phyloP scores from a whole-genome alignment of 2,888 invertebrate genomes.

The Lissonota sp. region DNA sequence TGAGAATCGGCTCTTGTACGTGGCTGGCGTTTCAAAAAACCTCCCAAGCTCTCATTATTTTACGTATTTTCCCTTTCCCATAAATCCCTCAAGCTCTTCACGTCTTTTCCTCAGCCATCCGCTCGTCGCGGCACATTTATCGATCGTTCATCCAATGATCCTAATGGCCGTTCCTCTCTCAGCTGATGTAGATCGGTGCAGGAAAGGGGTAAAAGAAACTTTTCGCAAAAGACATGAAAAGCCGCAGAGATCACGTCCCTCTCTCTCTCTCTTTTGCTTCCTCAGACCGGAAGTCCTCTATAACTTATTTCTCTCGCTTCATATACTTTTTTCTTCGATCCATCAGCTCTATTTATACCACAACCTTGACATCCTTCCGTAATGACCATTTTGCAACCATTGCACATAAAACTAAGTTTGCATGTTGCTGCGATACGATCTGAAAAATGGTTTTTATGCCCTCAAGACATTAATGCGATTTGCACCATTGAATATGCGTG shows the following conservation, averaged over 20 bases:
- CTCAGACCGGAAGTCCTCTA: constrained; percentile 69
- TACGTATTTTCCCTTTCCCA: constrained; percentile 8
- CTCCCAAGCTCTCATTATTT: constrained; percentile 5
- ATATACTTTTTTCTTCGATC: too few relatives aligned
- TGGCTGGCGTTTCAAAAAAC: constrained; percentile 50
- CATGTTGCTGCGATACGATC: too few relatives aligned
- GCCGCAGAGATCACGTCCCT: constrained; percentile 1
- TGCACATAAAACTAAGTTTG: neutral
- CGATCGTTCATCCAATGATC: constrained; percentile 68
- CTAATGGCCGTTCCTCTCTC: constrained; percentile 55
- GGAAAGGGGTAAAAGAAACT: neutral
- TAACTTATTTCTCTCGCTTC: constrained; percentile 53
- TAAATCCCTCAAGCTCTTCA: constrained; percentile 2
- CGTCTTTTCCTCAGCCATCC: neutral
- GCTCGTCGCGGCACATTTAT: constrained; percentile 18
- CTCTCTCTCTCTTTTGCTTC: constrained; percentile 22
- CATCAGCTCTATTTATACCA: neutral
- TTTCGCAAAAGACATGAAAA: too few relatives aligned
- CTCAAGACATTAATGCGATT: neutral
- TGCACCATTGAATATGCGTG: constrained; percentile 29
- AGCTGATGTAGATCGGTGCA: constrained; percentile 11
- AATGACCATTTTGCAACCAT: constrained; percentile 20
- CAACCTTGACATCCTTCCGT: constrained; percentile 42
- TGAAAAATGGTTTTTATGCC: too few relatives aligned
- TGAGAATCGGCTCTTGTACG: constrained; percentile 34